Percentiles rank a stretch among this genome's conserved stretches.
Evolutionary conservation across 2,888 invertebrate species (phyloP).

Genomic region (Bellardia bayeri): DNA sequence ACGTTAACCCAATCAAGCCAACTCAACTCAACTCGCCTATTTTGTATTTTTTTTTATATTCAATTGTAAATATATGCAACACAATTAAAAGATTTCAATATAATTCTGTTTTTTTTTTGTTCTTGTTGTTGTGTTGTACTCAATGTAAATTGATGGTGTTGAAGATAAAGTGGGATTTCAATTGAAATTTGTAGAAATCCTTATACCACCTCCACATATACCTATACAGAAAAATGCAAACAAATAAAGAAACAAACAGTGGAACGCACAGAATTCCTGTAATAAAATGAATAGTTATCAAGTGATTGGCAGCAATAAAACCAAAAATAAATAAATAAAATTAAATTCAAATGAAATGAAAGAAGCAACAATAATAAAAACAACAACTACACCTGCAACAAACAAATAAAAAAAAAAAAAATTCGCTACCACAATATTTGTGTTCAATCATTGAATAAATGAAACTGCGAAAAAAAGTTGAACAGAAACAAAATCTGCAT

Average conservation of each 20-base stretch:
- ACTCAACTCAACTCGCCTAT: not conserved
- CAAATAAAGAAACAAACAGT: not conserved
- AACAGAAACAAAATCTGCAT: not conserved
- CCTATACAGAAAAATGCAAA: not conserved
- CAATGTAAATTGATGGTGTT: conserved; percentile 31
- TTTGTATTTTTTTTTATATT: conserved; percentile 12
- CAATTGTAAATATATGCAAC: conserved; percentile 30
- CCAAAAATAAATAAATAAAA: conserved; percentile 36
- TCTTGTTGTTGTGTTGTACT: not conserved
- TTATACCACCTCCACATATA: not conserved
- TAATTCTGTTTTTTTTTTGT: not conserved
- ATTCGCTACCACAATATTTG: conserved; percentile 61
- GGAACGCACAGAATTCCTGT: not conserved
- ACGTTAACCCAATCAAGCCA: not conserved
- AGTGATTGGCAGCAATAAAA: conserved; percentile 56
- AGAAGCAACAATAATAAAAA: not conserved
- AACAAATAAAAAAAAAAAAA: not conserved
- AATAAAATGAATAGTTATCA: conserved; percentile 60
- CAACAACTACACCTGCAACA: not conserved
- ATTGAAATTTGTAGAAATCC: conserved; percentile 7
- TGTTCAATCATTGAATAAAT: conserved; percentile 58
- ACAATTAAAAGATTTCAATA: conserved; percentile 48
- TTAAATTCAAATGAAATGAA: conserved; percentile 50
- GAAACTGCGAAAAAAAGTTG: conserved; percentile 5
- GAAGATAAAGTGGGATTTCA: conserved; percentile 24